Evolutionary conservation across 2,888 invertebrate species (phyloP), one percentile per base, ranked within the genome.

Genomic region (Rambutsinella grinnellia): DNA sequence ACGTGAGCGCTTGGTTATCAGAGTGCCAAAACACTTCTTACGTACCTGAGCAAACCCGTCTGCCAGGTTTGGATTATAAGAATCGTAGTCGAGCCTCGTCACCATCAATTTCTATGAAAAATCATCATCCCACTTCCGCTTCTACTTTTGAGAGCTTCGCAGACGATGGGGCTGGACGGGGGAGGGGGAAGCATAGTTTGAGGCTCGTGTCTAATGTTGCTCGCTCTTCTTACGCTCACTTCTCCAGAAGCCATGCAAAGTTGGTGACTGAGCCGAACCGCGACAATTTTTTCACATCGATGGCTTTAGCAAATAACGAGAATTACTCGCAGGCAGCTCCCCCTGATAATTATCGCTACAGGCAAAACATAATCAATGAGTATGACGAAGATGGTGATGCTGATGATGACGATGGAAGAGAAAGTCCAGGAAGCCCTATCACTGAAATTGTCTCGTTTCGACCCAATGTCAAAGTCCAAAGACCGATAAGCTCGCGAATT

Each of bases 1-100:
- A 78, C 49, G 76, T 80, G 1, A 78, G 58, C 46, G 67, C 80
- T 46, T 80, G 80, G 80, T 67, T 80, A 54, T 65, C 79, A 2
- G 79, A 75, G 70, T 79, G 79, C 70, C 77, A 77, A 78, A 78
- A 58, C 56, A 27, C 71, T 17, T 49, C 15, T 10, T 26, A 28
- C 17, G 71, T 71, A 71, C 71, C 71, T 63, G 71, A 70, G 2
- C 47, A 36, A 27, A 47, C 27, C 23, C 19, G 56, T 26, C 27
- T 26, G 15, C 26, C 27, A 23, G 10, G 36, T 8, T 27, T n/a
- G 10, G 61, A 69, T 15, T 49, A 26, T 24, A 65, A 13, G 3
- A 46, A 61, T 2, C 5, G 13, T 8, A 61, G 27, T 2, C 23
- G 6, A 10, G 27, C 54, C 13, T 46, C 51, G 24, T 28, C 44